These are phyloP conservation scores for Gymnarchus niloticus DNA, from an alignment of 2,113 vertebrate species.

Conservation along the genomic window DNA sequence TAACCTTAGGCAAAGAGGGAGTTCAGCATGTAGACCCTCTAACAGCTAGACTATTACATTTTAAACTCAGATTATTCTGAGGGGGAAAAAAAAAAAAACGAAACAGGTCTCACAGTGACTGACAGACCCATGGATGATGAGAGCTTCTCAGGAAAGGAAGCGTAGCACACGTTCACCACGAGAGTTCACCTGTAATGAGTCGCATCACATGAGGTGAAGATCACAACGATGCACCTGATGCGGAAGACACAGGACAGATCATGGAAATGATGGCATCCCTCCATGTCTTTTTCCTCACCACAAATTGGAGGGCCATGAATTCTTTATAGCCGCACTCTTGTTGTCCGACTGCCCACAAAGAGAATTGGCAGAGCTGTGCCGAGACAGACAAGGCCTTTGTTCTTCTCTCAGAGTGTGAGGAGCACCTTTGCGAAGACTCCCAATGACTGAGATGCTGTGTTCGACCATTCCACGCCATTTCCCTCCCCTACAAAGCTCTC, in stretches of 20 bases:
- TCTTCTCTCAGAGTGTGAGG: not conserved
- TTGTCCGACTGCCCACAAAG: not conserved
- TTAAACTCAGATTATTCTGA: not conserved
- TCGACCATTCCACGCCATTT: not conserved
- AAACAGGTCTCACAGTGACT: not conserved
- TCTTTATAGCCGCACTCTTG: not conserved
- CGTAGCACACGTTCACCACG: not conserved
- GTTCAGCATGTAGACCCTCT: not conserved
- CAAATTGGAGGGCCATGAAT: not conserved
- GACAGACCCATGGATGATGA: not conserved
- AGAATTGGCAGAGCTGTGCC: not conserved
- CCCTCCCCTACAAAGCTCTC: too few relatives aligned
- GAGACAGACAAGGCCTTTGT: slow-evolving; percentile 16
- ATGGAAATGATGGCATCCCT: not conserved
- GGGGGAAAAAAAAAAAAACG: not conserved
- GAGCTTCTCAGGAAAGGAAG: not conserved
- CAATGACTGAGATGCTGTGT: slow-evolving; percentile 14
- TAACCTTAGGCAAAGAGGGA: not conserved
- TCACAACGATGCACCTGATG: not conserved
- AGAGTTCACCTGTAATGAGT: not conserved
- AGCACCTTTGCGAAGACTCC: not conserved
- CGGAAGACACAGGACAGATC: not conserved
- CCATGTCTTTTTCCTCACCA: too few relatives aligned
- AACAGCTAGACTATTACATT: not conserved
- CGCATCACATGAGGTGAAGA: not conserved